Percentiles rank a stretch among this genome's conserved stretches.
These are phyloP conservation scores for Trichosurus vulpecula DNA, from an alignment of 2,797 vertebrate species.

Conservation along the genomic window DNA sequence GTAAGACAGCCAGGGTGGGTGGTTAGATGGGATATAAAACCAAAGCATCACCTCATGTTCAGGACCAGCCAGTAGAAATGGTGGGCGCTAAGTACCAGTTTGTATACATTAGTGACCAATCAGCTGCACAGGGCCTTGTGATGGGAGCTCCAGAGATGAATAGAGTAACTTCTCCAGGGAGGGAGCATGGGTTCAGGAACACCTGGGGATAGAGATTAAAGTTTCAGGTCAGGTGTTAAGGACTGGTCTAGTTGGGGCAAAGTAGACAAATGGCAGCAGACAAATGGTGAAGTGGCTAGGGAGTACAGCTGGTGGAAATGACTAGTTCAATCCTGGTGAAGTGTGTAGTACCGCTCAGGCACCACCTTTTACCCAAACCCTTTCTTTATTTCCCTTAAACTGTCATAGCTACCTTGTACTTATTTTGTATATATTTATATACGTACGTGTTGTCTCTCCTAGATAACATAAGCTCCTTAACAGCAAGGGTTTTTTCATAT, in stretches of 20 bases:
- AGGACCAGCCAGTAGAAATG: background rate
- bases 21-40: background rate
- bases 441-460: background rate
- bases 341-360: background rate
- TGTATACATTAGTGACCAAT: background rate
- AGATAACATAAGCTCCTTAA: background rate
- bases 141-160: background rate
- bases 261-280: background rate
- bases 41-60: background rate
- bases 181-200: background rate
- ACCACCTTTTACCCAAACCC: background rate
- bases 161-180: background rate
- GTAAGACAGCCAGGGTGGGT: background rate
- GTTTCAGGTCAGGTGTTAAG: background rate
- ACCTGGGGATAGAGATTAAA: background rate
- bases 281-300: background rate
- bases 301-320: background rate
- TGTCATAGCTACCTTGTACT: background rate
- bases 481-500: background rate
- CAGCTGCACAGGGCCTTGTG: background rate
- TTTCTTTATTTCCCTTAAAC: background rate
- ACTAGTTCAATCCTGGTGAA: background rate
- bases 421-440: background rate
- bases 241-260: background rate
- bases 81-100: background rate